phyloP scores from a whole-genome alignment of 2,797 vertebrate species.

The Anabas testudineus region DNA sequence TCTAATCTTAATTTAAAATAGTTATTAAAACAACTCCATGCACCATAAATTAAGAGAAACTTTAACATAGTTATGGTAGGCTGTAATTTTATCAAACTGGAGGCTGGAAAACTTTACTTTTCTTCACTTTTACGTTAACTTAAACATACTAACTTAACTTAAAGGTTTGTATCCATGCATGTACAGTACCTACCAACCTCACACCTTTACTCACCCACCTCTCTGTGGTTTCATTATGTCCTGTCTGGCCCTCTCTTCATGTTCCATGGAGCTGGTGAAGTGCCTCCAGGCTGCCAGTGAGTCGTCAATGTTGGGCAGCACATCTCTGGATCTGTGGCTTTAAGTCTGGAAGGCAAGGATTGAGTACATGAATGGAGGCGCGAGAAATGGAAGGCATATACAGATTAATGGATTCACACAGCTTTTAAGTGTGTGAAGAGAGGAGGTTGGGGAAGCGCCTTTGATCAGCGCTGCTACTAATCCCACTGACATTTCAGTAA shows the following conservation, averaged over 20 bases:
- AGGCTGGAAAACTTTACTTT: not conserved
- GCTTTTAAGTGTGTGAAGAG: constrained; percentile 43
- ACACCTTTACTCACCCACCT: not conserved
- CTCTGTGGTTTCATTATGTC: constrained; percentile 4
- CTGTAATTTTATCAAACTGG: constrained; percentile 4
- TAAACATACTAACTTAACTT: no score
- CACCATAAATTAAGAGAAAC: no score
- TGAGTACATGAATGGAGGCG: constrained; percentile 30
- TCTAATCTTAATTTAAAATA: no score
- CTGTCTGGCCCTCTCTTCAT: constrained; percentile 7
- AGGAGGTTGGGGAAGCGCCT: constrained; percentile 40
- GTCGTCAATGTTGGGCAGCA: constrained; percentile 31
- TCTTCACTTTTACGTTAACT: no score
- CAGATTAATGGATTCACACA: constrained; percentile 54
- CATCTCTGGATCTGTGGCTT: constrained; percentile 25
- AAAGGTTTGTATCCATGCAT: no score
- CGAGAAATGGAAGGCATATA: constrained; percentile 34
- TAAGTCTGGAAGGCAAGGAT: constrained; percentile 39
- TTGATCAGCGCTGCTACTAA: constrained; percentile 65
- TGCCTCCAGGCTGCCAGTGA: constrained; percentile 29
- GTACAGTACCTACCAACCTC: not conserved
- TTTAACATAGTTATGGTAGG: no score
- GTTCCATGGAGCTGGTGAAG: constrained; percentile 26
- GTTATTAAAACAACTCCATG: no score
- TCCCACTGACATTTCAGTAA: constrained; percentile 58